Evolutionary conservation across 2,113 vertebrate species (phyloP).

Genomic region (Melanocharis versteri): DNA sequence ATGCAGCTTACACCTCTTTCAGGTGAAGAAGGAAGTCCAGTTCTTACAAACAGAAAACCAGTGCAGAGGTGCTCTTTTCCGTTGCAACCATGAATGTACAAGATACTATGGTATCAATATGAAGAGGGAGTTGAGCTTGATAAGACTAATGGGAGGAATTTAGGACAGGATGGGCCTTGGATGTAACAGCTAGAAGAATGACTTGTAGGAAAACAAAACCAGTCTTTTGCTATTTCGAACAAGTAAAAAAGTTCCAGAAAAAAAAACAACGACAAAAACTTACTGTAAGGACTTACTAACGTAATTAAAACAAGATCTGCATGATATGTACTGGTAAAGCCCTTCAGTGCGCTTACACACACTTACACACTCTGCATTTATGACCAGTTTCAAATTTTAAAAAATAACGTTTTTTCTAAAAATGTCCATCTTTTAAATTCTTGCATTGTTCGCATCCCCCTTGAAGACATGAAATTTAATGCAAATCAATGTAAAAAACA

Average conservation of each 20-base stretch:
- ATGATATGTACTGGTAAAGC: neutral
- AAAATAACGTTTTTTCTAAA: neutral
- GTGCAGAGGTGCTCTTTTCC: neutral
- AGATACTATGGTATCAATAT: neutral
- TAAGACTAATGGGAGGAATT: neutral
- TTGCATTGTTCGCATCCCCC: neutral
- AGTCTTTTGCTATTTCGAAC: neutral
- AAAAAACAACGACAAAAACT: neutral
- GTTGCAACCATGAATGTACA: neutral
- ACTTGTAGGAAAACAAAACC: neutral
- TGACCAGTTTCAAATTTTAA: neutral
- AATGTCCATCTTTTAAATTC: neutral
- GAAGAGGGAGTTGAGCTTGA: neutral
- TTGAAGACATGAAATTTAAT: neutral
- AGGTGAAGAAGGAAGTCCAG: neutral
- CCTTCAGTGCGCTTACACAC: fast-evolving
- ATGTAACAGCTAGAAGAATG: neutral
- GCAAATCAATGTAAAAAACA: neutral
- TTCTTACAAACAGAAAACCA: neutral
- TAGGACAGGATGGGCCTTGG: neutral
- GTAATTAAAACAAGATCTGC: neutral
- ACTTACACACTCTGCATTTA: fast-evolving
- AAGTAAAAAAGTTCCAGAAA: neutral
- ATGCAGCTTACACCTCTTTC: neutral
- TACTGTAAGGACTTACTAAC: neutral